These are phyloP conservation scores for Amphiura filiformis DNA, from an alignment of 35 echinoderm and acorn worm species.

Conservation along the genomic window DNA sequence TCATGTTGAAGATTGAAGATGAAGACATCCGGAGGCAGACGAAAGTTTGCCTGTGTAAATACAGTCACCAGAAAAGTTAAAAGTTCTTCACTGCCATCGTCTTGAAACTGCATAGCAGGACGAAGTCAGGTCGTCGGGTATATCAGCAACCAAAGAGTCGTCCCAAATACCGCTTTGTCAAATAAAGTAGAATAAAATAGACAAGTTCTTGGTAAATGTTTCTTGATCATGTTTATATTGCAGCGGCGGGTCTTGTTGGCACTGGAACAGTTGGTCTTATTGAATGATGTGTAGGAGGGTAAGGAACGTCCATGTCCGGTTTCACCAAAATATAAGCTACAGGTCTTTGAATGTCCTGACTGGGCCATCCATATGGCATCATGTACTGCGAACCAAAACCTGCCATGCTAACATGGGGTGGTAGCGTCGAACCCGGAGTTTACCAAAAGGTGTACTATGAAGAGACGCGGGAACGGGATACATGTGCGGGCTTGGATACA, in stretches of 20 bases:
- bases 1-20: too few species aligned
- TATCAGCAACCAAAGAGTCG: too few species aligned
- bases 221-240: slow-evolving; percentile 17
- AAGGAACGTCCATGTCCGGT: slow-evolving; percentile 93
- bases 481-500: slow-evolving; percentile 66
- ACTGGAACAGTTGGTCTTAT: slow-evolving; percentile 83
- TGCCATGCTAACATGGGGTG: slow-evolving; percentile 38
- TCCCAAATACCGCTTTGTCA: background rate
- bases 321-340: slow-evolving; percentile 97
- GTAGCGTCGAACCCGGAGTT: slow-evolving; percentile 54
- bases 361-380: slow-evolving; percentile 93
- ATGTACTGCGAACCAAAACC: slow-evolving; percentile 79
- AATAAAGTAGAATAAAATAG: background rate
- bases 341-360: slow-evolving; percentile 77
- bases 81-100: too few species aligned
- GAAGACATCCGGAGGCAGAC: too few species aligned
- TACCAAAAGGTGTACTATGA: slow-evolving; percentile 75
- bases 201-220: background rate
- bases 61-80: too few species aligned
- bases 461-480: slow-evolving; percentile 50
- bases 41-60: too few species aligned
- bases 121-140: too few species aligned
- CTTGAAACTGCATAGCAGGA: too few species aligned
- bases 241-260: slow-evolving; percentile 69
- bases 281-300: slow-evolving; percentile 66